phyloP scores from a whole-genome alignment of 2,797 vertebrate species.

The Sarcoramphus papa region DNA sequence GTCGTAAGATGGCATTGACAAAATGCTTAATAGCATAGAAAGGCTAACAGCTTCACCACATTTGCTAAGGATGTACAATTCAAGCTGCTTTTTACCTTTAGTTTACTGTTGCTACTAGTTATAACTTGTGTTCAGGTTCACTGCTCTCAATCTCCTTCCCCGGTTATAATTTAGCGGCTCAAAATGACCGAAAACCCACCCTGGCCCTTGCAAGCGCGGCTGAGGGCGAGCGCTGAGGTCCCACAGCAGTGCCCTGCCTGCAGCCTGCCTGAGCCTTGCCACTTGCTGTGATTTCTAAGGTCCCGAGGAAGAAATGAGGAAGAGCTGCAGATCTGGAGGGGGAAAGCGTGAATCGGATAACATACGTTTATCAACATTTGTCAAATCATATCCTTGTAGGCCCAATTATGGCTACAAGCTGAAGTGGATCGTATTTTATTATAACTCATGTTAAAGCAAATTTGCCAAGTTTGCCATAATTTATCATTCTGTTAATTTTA shows the following conservation, averaged over 20 bases:
- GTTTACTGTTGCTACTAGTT: neutral
- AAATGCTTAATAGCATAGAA: neutral
- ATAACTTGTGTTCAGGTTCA: neutral
- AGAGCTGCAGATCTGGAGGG: neutral
- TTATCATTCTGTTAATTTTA: neutral
- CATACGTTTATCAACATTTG: neutral
- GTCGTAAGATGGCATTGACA: constrained; percentile 28
- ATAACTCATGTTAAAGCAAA: neutral
- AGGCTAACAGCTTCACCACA: neutral
- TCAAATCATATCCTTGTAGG: neutral
- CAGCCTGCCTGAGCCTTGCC: neutral
- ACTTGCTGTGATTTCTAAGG: neutral
- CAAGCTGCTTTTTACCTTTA: neutral
- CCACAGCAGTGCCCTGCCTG: neutral
- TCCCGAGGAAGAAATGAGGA: neutral
- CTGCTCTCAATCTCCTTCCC: neutral
- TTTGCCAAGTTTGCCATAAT: neutral
- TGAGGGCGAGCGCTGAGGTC: neutral
- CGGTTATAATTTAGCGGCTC: neutral
- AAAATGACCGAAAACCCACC: neutral
- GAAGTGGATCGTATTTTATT: neutral
- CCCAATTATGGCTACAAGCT: neutral
- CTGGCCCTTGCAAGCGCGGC: neutral
- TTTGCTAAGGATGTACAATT: neutral
- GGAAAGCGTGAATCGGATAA: neutral